phyloP scores from a whole-genome alignment of 1,140 invertebrate genomes.

The Neuroterus valhalla region DNA sequence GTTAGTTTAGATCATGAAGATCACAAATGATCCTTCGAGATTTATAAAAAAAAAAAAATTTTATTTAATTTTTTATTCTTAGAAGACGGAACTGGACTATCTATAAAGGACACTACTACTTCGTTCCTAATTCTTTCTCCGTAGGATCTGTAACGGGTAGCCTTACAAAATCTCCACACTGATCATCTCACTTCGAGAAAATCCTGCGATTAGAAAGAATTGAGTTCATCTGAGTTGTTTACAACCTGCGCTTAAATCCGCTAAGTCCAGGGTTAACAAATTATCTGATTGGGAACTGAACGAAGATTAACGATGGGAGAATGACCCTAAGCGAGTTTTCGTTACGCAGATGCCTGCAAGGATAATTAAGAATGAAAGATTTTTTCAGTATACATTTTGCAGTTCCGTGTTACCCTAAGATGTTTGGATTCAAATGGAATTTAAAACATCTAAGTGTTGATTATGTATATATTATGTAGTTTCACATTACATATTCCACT shows the following conservation, averaged over 20 bases:
- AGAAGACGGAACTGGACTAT: too few species aligned
- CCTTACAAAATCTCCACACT: too few species aligned
- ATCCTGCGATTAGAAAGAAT: background rate
- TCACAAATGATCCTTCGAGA: too few species aligned
- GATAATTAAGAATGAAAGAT: background rate
- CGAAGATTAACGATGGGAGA: slow-evolving; percentile 30
- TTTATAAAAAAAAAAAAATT: too few species aligned
- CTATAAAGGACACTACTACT: too few species aligned
- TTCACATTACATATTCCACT: too few species aligned
- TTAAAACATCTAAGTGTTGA: background rate
- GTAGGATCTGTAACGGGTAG: too few species aligned
- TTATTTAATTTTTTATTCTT: too few species aligned
- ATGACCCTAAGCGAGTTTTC: slow-evolving; percentile 24
- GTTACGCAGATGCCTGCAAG: slow-evolving; percentile 21
- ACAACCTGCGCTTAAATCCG: slow-evolving; percentile 14
- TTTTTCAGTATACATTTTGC: background rate
- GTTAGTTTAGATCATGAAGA: too few species aligned
- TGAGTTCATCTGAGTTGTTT: slow-evolving; percentile 14
- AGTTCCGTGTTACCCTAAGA: slow-evolving; percentile 12
- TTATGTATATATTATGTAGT: too few species aligned
- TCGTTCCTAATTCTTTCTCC: too few species aligned
- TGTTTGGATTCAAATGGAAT: slow-evolving; percentile 1
- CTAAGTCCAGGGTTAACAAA: slow-evolving; percentile 16
- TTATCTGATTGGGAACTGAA: slow-evolving; percentile 21
- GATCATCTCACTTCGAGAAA: background rate